Evolutionary conservation across 2,888 invertebrate species (phyloP).

Genomic region (Macroteleia sp.): DNA sequence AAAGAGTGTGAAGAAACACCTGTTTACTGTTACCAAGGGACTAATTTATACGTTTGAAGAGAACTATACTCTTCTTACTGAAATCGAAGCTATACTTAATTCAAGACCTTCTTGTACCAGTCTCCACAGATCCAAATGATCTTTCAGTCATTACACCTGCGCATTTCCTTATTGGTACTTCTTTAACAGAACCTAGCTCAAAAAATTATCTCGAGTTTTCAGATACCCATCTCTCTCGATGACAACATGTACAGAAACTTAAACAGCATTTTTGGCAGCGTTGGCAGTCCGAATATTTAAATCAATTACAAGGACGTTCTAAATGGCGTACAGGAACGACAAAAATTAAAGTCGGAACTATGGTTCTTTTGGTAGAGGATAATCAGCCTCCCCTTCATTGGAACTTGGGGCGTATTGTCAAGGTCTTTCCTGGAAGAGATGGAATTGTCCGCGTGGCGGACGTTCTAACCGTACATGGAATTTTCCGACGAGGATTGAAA

Average conservation of each 20-base stretch:
- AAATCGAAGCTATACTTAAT: constrained; percentile 11
- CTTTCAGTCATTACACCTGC: too few species aligned
- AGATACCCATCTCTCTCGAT: too few species aligned
- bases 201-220: too few species aligned
- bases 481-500: neutral
- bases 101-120: neutral
- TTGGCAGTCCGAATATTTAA: constrained; percentile 58
- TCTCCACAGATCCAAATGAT: too few species aligned
- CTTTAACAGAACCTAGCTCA: too few species aligned
- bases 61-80: neutral
- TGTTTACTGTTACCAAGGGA: constrained; percentile 54
- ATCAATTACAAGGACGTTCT: constrained; percentile 49
- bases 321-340: constrained; percentile 46
- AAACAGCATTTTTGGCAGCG: constrained; percentile 60
- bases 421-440: neutral
- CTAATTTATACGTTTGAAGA: constrained; percentile 27
- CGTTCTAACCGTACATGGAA: neutral
- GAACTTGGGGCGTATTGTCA: neutral
- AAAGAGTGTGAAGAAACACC: neutral
- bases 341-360: too few species aligned
- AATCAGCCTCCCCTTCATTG: neutral
- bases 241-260: neutral
- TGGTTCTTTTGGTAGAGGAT: too few species aligned
- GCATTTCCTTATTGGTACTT: too few species aligned
- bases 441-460: neutral